These are phyloP conservation scores for Calidris pugnax DNA, from an alignment of 2,113 vertebrate species.

Conservation along the genomic window DNA sequence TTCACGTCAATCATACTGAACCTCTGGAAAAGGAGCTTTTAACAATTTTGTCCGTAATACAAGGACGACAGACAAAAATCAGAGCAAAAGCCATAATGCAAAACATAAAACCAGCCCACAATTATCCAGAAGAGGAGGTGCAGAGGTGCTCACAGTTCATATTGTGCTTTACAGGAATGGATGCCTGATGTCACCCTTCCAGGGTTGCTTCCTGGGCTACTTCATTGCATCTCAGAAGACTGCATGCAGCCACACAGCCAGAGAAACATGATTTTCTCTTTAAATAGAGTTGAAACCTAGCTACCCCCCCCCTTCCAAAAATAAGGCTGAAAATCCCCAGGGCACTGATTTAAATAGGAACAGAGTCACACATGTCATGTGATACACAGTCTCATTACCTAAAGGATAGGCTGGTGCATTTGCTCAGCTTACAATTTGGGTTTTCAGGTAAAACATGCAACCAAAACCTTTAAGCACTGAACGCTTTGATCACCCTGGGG, in stretches of 20 bases:
- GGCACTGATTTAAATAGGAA: slow-evolving; percentile 33
- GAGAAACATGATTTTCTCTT: neutral
- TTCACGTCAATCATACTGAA: neutral
- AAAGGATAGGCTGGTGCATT: neutral
- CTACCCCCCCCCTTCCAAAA: slow-evolving; percentile 18
- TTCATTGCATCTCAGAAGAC: neutral
- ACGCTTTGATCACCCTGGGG: neutral
- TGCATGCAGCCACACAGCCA: neutral
- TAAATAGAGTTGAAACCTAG: slow-evolving; percentile 24
- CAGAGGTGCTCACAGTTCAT: neutral
- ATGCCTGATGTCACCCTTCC: neutral
- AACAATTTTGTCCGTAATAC: neutral
- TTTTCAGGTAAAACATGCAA: neutral
- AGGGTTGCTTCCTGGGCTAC: neutral
- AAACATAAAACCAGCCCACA: neutral
- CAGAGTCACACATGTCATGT: neutral
- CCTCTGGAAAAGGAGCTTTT: neutral
- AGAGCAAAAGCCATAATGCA: neutral
- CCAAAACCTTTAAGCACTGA: rapidly evolving
- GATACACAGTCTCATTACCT: neutral
- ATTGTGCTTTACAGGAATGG: neutral
- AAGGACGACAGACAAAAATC: neutral
- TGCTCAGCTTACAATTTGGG: neutral
- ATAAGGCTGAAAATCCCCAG: slow-evolving; percentile 48
- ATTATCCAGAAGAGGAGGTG: neutral